Evolutionary conservation across 2,113 vertebrate genomes (phyloP), one percentile per base, ranked within the genome.

Genomic region (Oryzias javanicus): DNA sequence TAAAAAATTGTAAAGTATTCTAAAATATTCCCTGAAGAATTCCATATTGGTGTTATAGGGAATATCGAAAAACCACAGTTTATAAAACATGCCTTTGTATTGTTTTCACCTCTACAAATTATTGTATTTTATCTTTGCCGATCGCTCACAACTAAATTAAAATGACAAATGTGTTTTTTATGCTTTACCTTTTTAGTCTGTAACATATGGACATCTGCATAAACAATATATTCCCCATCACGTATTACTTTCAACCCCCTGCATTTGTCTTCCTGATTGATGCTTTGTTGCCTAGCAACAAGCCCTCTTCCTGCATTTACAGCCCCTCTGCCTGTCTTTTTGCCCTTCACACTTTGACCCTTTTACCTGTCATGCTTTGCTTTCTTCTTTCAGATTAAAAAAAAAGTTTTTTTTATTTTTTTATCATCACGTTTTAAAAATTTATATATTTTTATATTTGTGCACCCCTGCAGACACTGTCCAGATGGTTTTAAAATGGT

Each of bases 261-360:
- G 70, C 54, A 66, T 45, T 48, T 18, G 24, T 27, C 17, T 22
- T 52, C 22, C 22, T 46, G 64, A 79, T 64, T 70, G 68, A 76
- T 67, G 74, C 47, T 69, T 68, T 72, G 89, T 91, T 85, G 78
- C 89, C 75, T 78, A 75, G 89, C 84, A 87, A 91, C 88, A n/a
- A 62, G 63, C 49, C 70, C 68, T 76, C 76, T 77, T 35, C 70
- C 75, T 82, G 60, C 49, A 35, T 49, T 16, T 47, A 18, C 46
- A 47, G 20, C 50, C 62, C 27, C 61, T 51, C 63, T 50, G 65
- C 49, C 52, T 45, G 41, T n/a, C 66, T 52, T 44, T 62, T 70
- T 82, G 59, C 29, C 72, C 66, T 73, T 44, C 66, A 53, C 63
- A 68, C 72, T 79, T 68, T 76, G 49, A 73, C 78, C 51, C 14